phyloP scores from a whole-genome alignment of 2,113 vertebrate species.

The Hirundichthys speculiger region DNA sequence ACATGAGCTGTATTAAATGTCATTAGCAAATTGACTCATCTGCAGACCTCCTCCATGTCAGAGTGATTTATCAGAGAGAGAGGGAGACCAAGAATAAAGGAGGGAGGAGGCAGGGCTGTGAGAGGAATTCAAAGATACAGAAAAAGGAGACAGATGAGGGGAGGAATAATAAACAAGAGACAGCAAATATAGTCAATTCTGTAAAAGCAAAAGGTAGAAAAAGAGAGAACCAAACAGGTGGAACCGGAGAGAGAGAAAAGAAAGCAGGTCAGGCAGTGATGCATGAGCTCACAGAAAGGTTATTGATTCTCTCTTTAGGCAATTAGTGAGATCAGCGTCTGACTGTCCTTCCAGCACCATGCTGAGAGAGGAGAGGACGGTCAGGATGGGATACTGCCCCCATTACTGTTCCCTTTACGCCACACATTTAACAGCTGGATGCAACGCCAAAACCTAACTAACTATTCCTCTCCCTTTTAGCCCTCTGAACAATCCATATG shows the following conservation, averaged over 20 bases:
- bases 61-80: conserved; percentile 35
- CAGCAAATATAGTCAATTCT: not conserved
- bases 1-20: conserved; percentile 39
- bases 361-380: conserved; percentile 36
- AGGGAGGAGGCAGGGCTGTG: not conserved
- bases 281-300: conserved; percentile 21
- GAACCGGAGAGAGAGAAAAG: conserved; percentile 19
- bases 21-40: conserved; percentile 59
- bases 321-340: conserved; percentile 60
- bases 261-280: conserved; percentile 52
- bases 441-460: not conserved
- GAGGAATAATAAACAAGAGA: too few species aligned
- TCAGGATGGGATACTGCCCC: conserved; percentile 31
- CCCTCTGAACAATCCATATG: not conserved
- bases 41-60: conserved; percentile 14
- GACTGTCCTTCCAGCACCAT: conserved; percentile 15
- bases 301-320: conserved; percentile 63
- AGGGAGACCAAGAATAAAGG: not conserved
- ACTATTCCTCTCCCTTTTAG: not conserved
- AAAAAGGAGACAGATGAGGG: too few species aligned
- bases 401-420: not conserved
- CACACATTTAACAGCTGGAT: not conserved
- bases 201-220: conserved; percentile 1
- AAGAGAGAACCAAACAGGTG: conserved; percentile 2
- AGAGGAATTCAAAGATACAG: conserved; percentile 8